Percentiles rank a stretch among this genome's conserved stretches.
phyloP scores from a whole-genome alignment of 2,888 invertebrate genomes.

The Lasius platythorax region DNA sequence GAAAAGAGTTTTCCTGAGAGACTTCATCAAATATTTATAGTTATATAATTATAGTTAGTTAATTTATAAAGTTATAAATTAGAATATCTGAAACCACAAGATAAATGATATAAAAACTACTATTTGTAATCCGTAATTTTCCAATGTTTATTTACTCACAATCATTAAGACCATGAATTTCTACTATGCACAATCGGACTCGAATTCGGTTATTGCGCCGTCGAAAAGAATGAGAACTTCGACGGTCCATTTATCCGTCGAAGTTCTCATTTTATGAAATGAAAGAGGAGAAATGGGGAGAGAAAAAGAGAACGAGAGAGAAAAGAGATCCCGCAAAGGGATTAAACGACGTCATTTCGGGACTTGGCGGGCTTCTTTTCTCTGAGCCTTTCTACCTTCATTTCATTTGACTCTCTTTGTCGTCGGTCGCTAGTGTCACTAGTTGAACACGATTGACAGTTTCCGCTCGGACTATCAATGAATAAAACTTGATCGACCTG shows the following conservation, averaged over 20 bases:
- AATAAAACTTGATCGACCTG: constrained; percentile 2
- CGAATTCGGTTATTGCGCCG: constrained; percentile 14
- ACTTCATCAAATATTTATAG: neutral
- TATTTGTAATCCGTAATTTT: neutral
- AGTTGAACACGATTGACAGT: neutral
- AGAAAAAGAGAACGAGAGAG: neutral
- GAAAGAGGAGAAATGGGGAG: constrained; percentile 19
- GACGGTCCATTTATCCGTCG: constrained; percentile 63
- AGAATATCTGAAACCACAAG: neutral
- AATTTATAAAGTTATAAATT: neutral
- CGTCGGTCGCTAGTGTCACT: neutral
- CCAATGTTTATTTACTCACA: constrained; percentile 1
- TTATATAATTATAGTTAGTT: neutral
- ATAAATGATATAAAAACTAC: neutral
- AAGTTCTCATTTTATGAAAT: constrained; percentile 53
- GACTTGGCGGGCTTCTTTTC: constrained; percentile 28
- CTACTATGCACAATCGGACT: neutral
- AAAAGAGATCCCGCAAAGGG: constrained; percentile 47
- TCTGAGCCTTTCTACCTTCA: constrained; percentile 15
- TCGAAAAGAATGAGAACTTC: constrained; percentile 48
- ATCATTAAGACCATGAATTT: constrained; percentile 1
- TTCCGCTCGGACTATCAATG: constrained; percentile 6
- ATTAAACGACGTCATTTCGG: constrained; percentile 65
- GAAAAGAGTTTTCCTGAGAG: neutral
- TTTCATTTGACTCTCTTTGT: constrained; percentile 50